These are phyloP conservation scores for Calameuta pallipes DNA, from an alignment of 2,888 invertebrate species.

Conservation along the genomic window DNA sequence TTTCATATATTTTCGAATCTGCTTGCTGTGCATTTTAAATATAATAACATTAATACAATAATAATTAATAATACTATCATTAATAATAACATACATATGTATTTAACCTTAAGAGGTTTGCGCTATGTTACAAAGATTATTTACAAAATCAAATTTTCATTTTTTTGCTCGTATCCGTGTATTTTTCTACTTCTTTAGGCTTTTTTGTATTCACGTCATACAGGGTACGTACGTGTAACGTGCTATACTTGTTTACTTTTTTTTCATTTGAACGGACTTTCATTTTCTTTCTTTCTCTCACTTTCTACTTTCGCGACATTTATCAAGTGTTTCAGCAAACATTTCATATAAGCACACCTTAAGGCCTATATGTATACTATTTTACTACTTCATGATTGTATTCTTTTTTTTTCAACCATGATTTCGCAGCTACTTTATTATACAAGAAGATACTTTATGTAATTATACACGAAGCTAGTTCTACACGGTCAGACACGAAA, in stretches of 20 bases:
- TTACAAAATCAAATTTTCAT: conserved; percentile 52
- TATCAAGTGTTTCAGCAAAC: conserved; percentile 54
- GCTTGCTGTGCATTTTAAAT: conserved; percentile 56
- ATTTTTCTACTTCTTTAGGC: not conserved
- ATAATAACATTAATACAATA: conserved; percentile 49
- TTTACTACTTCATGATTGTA: conserved; percentile 36
- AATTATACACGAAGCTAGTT: conserved; percentile 37
- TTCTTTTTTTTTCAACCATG: conserved; percentile 1
- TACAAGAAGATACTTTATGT: conserved; percentile 24
- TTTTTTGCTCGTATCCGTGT: not conserved
- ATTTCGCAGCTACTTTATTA: conserved; percentile 21
- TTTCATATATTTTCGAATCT: conserved; percentile 53
- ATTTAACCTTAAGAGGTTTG: conserved; percentile 38
- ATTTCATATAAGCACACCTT: conserved; percentile 41
- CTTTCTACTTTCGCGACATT: conserved; percentile 54
- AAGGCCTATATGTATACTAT: conserved; percentile 36
- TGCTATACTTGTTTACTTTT: not conserved
- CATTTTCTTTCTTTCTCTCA: conserved; percentile 19
- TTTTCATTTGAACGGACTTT: not conserved
- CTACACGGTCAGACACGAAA: conserved; percentile 36
- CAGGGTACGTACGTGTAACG: not conserved
- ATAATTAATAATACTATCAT: conserved; percentile 37
- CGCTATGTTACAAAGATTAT: conserved; percentile 55
- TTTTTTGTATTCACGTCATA: not conserved
- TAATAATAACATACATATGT: conserved; percentile 38